phyloP scores from a whole-genome alignment of 2,888 invertebrate species.

The Eulithis prunata region DNA sequence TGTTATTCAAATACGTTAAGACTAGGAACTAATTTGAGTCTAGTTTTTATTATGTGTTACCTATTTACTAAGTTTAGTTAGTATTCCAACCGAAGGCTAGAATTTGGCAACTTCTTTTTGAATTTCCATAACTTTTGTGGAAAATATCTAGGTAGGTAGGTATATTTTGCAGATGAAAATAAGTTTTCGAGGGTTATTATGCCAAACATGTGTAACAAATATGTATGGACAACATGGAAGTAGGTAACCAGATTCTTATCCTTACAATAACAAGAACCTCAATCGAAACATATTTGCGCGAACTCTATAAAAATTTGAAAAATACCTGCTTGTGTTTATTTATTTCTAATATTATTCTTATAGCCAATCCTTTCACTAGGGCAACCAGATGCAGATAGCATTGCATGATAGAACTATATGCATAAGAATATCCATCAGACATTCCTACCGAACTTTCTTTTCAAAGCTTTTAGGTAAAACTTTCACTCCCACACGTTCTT shows the following conservation, averaged over 20 bases:
- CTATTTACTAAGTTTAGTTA: background rate
- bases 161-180: background rate
- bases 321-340: background rate
- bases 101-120: background rate
- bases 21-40: constrained; percentile 20
- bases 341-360: constrained; percentile 5
- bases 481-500: constrained; percentile 33
- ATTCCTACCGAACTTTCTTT: constrained; percentile 41
- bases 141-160: background rate
- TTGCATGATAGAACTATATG: constrained; percentile 34
- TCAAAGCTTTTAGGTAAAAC: constrained; percentile 38
- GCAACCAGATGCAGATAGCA: constrained; percentile 20
- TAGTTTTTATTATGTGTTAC: constrained; percentile 3
- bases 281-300: no score
- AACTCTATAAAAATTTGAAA: background rate
- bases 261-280: no score
- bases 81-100: background rate
- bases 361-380: constrained; percentile 23
- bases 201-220: background rate
- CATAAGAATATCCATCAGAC: constrained; percentile 37
- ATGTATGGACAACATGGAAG: background rate
- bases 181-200: background rate
- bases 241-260: background rate
- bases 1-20: constrained; percentile 25
- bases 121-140: background rate